Percentiles rank a stretch among this genome's conserved stretches.
Conservation (phyloP, 2,113 vertebrate species). For the Serilophus lunatus region DNA sequence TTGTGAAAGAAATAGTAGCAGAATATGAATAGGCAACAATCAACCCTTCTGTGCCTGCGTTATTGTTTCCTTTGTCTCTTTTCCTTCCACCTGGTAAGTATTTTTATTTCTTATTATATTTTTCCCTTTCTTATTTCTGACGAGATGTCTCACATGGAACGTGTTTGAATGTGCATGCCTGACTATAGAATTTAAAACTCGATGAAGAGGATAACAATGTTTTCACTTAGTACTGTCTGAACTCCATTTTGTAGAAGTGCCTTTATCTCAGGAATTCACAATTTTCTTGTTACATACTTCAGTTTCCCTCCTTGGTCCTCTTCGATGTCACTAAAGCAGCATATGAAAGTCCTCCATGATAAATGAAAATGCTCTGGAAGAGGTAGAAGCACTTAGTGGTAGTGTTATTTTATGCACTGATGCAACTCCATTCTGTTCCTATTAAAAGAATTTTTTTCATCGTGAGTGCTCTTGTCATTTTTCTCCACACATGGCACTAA, state of each 20-base stretch:
- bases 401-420: not conserved
- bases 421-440: slow-evolving; percentile 19
- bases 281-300: not conserved
- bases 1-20: not conserved
- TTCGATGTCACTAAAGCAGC: not conserved
- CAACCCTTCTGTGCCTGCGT: not conserved
- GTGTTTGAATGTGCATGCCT: not conserved
- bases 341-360: not conserved
- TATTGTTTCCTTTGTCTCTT: not conserved
- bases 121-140: not conserved
- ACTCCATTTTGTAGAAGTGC: not conserved
- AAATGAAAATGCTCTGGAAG: not conserved
- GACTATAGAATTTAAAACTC: not conserved
- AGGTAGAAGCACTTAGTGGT: slow-evolving; percentile 9
- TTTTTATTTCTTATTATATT: not conserved
- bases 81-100: not conserved
- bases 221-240: not conserved
- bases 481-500: not conserved
- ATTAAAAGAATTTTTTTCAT: slow-evolving; percentile 22
- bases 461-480: not conserved
- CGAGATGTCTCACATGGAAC: not conserved
- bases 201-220: not conserved
- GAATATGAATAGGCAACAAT: not conserved
- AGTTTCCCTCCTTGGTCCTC: not conserved
- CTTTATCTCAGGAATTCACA: not conserved